These are phyloP conservation scores for Agrotis ipsilon DNA, from an alignment of 2,888 invertebrate species.

Conservation along the genomic window DNA sequence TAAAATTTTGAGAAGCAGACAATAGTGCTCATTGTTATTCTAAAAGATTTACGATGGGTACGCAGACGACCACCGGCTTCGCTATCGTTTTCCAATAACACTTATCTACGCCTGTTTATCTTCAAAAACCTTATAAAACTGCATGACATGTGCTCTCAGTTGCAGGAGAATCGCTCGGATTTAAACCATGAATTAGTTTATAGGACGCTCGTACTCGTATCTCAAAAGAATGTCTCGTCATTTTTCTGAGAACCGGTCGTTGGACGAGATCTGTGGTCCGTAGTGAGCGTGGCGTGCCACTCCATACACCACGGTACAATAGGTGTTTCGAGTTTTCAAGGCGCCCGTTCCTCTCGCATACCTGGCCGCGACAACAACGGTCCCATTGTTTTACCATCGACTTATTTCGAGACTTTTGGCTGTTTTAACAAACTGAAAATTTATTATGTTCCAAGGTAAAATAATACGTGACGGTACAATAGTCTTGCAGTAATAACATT, in stretches of 20 bases:
- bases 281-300: constrained; percentile 54
- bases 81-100: constrained; percentile 44
- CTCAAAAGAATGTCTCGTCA: constrained; percentile 81
- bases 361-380: constrained; percentile 75
- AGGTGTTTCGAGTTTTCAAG: constrained; percentile 77
- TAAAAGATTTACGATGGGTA: constrained; percentile 59
- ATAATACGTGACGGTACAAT: constrained; percentile 79
- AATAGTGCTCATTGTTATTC: constrained; percentile 71
- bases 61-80: constrained; percentile 59
- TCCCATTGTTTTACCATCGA: constrained; percentile 75
- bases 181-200: constrained; percentile 52
- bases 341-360: constrained; percentile 75
- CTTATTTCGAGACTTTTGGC: constrained; percentile 74
- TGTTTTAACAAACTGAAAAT: constrained; percentile 72
- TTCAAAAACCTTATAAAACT: constrained; percentile 45
- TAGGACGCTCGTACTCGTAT: constrained; percentile 65
- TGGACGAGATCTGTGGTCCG: constrained; percentile 72
- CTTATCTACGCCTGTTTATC: constrained; percentile 29
- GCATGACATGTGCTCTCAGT: constrained; percentile 28
- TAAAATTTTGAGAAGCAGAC: constrained; percentile 67
- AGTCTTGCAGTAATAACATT: constrained; percentile 66
- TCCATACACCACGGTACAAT: constrained; percentile 77
- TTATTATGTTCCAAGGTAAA: constrained; percentile 62
- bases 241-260: constrained; percentile 85
- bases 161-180: constrained; percentile 21